Evolutionary conservation across 2,113 vertebrate genomes (phyloP).

Genomic region (Willisornis vidua): DNA sequence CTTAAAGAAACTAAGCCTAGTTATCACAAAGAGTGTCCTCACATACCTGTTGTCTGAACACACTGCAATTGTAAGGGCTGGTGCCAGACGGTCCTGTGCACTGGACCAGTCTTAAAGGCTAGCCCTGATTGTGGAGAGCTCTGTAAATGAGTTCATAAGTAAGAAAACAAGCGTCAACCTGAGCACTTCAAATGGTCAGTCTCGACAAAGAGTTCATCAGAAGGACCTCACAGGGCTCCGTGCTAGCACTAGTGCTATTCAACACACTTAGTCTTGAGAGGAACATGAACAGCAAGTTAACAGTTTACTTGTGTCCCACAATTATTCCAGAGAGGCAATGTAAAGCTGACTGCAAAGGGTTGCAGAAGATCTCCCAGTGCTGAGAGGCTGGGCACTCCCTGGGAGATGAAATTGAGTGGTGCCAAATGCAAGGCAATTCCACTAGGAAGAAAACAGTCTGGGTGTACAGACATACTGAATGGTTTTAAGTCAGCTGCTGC

Average conservation of each 20-base stretch:
- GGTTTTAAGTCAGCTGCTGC: neutral
- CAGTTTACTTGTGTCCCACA: neutral
- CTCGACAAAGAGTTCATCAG: conserved; percentile 43
- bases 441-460: neutral
- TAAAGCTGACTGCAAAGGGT: neutral
- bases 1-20: neutral
- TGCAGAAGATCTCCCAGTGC: neutral
- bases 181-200: conserved; percentile 28
- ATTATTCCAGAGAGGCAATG: neutral
- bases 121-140: neutral
- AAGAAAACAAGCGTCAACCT: neutral
- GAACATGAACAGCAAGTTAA: neutral
- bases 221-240: neutral
- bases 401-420: neutral
- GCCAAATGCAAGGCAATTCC: neutral
- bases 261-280: neutral
- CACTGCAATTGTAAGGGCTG: neutral
- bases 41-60: conserved; percentile 4
- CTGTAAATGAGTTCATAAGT: neutral
- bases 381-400: neutral
- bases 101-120: neutral
- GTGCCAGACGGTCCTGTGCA: neutral
- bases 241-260: neutral
- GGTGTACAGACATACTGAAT: neutral
- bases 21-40: conserved; percentile 1